Conservation (phyloP, 1,140 invertebrate species). For the Acromyrmex charruanus region DNA sequence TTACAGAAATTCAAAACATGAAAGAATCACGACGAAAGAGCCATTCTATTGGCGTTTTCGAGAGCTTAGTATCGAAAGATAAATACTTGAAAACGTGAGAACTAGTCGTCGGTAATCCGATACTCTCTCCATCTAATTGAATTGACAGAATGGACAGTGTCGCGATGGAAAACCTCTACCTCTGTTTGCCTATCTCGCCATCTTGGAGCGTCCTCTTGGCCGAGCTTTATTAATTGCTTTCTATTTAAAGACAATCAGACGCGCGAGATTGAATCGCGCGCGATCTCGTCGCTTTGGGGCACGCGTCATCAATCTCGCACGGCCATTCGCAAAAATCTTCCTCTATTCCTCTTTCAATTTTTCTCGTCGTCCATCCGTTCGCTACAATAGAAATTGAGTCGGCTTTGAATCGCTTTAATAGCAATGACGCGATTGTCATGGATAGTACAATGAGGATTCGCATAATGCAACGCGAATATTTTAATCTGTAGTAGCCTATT, state of each 20-base stretch:
- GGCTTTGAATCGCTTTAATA: background rate
- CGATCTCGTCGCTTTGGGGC: background rate
- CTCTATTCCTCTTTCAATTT: background rate
- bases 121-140: conserved; percentile 35
- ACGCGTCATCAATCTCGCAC: conserved; percentile 9
- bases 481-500: conserved; percentile 24
- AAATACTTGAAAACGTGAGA: background rate
- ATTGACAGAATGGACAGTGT: conserved; percentile 34
- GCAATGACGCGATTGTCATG: background rate
- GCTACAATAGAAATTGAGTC: background rate
- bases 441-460: background rate
- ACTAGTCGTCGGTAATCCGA: background rate
- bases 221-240: conserved; percentile 56
- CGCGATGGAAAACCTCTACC: conserved; percentile 2
- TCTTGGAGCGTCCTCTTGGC: background rate
- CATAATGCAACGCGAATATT: background rate
- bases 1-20: background rate
- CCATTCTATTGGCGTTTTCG: background rate
- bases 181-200: conserved; percentile 42
- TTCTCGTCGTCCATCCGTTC: background rate
- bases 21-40: background rate
- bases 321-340: background rate
- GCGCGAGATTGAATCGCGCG: conserved; percentile 23
- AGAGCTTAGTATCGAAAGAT: background rate
- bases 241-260: conserved; percentile 56